Base-by-base conservation (phyloP, 2,888 invertebrate genomes). In the Lasioglossum figueresi region DNA sequence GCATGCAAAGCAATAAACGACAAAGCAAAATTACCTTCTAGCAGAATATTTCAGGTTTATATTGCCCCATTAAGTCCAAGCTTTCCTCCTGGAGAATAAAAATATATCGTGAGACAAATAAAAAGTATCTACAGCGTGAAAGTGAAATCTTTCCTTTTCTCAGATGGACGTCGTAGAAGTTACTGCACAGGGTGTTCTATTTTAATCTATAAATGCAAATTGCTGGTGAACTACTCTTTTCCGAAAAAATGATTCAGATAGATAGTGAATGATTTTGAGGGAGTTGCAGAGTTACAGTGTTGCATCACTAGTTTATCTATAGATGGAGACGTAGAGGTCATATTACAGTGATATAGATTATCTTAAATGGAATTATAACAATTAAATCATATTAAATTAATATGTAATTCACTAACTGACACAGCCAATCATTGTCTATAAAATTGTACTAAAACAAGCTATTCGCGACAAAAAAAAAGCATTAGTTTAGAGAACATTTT, bases 41-140 rank as follows among this genome's bases (percentile, higher is more conserved):
- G 96, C 97, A 97, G 96, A 97, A 97, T 96, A 97, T 97, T 96
- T 97, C 97, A 95, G 97, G 97, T 96, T 97, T 97, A 96, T 97
- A 97, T 96, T 97, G 97, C 95, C 97, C 97, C 96, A 97, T 97
- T 95, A 97, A 97, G 96, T 97, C 96, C 97, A 97, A 96, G 96
- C 96, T 97, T 95, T 96, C 96, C 95, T 97, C 97, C 96, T 97
- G 95, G 94, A 95, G 95, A 95, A 95, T 95, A 95, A 96, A 95
- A 96, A 96, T 95, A 96, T 95, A 96, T 95, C 95, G 95, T 95
- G 95, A 95, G 95, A 95, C 95, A 79, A 95, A 80, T 89, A 86
- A 88, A 95, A 95, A 94, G 93, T 89, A 90, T 88, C 90, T 89
- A 86, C 84, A 84, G 85, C 86, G 88, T 78, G 78, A 88, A 83